These are phyloP conservation scores for Tiphia femorata DNA, from an alignment of 2,888 invertebrate genomes.

Conservation along the genomic window DNA sequence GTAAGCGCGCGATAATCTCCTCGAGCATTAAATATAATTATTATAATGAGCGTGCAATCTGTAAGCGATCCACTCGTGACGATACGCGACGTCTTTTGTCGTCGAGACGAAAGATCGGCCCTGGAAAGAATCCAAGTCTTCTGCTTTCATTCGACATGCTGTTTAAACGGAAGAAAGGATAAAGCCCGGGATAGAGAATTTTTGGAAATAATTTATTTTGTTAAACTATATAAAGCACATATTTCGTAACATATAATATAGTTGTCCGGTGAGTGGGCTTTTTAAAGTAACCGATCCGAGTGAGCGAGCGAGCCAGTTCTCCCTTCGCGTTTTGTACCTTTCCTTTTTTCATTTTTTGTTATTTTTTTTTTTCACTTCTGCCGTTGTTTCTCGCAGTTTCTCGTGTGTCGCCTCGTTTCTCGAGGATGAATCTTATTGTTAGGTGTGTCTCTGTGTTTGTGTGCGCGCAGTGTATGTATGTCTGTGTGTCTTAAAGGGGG, in stretches of 20 bases:
- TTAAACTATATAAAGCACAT: conserved; percentile 63
- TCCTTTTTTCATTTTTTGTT: conserved; percentile 15
- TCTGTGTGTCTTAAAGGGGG: too few relatives aligned
- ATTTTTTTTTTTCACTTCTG: neutral
- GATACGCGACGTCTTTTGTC: too few relatives aligned
- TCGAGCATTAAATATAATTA: too few relatives aligned
- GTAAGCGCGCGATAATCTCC: too few relatives aligned
- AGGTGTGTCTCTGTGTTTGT: conserved; percentile 21
- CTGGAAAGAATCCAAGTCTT: too few relatives aligned
- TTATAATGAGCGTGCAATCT: too few relatives aligned
- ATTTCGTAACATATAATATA: conserved; percentile 47
- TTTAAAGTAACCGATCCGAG: conserved; percentile 31
- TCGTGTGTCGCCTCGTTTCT: too few relatives aligned
- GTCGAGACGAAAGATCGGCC: too few relatives aligned
- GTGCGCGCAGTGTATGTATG: conserved; percentile 8
- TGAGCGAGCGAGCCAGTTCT: conserved; percentile 44
- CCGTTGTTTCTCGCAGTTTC: too few relatives aligned
- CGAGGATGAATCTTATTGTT: conserved; percentile 50
- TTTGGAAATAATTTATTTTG: conserved; percentile 57
- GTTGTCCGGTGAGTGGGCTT: conserved; percentile 53
- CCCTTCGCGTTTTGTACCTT: conserved; percentile 7
- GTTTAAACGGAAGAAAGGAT: neutral
- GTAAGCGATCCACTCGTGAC: too few relatives aligned
- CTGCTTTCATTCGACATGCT: too few relatives aligned
- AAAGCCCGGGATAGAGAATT: conserved; percentile 14